Percentiles rank a stretch among this genome's conserved stretches.
phyloP scores from a whole-genome alignment of 2,113 vertebrate species.

The Solenodon paradoxus region DNA sequence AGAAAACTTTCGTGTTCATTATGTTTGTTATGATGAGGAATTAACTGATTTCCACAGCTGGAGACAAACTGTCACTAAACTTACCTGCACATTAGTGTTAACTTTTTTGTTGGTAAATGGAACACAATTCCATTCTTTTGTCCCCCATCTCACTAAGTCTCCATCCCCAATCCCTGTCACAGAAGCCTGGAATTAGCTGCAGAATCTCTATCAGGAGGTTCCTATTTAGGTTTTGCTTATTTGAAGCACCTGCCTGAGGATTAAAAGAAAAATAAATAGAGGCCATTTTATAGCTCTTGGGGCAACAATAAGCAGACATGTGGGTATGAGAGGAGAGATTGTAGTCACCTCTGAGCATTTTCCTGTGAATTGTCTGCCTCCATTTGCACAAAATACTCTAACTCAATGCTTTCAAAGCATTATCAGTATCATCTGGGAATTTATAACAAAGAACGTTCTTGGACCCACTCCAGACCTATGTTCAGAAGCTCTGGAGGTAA shows the following conservation, averaged over 20 bases:
- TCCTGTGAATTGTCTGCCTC: neutral
- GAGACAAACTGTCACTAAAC: neutral
- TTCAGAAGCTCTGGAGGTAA: neutral
- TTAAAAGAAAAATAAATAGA: neutral
- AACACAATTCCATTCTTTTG: neutral
- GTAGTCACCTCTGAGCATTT: neutral
- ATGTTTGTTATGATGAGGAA: neutral
- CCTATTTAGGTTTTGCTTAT: neutral
- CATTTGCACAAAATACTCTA: neutral
- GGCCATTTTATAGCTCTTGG: accelerated
- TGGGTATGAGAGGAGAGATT: neutral
- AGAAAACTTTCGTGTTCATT: neutral
- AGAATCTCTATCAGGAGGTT: neutral
- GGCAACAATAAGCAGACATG: accelerated
- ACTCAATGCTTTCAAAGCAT: neutral
- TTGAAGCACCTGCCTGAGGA: neutral
- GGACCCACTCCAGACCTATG: neutral
- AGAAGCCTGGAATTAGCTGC: neutral
- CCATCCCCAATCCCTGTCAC: accelerated
- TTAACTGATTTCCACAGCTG: neutral
- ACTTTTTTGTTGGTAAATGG: accelerated
- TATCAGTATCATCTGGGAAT: neutral
- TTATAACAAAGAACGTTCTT: neutral
- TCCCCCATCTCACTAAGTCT: accelerated
- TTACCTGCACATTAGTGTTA: neutral